Conservation (phyloP, 1,140 invertebrate genomes). For the Temnothorax curvispinosus region DNA sequence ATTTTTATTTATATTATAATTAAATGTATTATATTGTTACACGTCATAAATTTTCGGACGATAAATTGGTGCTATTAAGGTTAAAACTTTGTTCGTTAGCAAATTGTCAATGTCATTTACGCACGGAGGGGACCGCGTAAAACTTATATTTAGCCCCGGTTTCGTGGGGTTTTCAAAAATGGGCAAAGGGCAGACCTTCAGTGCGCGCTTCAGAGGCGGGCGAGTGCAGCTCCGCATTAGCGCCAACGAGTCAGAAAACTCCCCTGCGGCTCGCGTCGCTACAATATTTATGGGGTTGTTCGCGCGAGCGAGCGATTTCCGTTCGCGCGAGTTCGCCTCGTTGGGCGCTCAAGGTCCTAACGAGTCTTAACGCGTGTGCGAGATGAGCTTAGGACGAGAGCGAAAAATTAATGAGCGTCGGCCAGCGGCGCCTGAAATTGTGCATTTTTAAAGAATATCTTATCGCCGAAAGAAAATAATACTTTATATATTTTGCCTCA, state of each 20-base stretch:
- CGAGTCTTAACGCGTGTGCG: conserved; percentile 72
- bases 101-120: conserved; percentile 56
- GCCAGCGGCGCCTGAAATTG: conserved; percentile 52
- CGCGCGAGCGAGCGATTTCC: conserved; percentile 75
- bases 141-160: conserved; percentile 52
- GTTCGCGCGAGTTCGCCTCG: conserved; percentile 76
- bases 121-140: conserved; percentile 12
- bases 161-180: conserved; percentile 71
- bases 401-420: conserved; percentile 75
- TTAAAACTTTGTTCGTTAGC: conserved; percentile 39
- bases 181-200: conserved; percentile 63
- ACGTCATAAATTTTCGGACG: conserved; percentile 15
- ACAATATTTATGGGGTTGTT: conserved; percentile 78
- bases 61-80: background rate
- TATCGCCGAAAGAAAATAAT: conserved; percentile 17
- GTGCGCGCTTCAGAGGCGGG: conserved; percentile 60
- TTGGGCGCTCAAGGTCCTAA: conserved; percentile 75
- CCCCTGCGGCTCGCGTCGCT: conserved; percentile 75
- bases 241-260: conserved; percentile 76
- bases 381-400: conserved; percentile 70
- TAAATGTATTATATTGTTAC: background rate
- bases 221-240: conserved; percentile 67
- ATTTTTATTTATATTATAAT: conserved; percentile 19
- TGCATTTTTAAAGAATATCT: conserved; percentile 50
- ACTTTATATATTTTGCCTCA: background rate